These are phyloP conservation scores for Nansenia antarctica DNA, from an alignment of 2,113 vertebrate species.

Conservation along the genomic window DNA sequence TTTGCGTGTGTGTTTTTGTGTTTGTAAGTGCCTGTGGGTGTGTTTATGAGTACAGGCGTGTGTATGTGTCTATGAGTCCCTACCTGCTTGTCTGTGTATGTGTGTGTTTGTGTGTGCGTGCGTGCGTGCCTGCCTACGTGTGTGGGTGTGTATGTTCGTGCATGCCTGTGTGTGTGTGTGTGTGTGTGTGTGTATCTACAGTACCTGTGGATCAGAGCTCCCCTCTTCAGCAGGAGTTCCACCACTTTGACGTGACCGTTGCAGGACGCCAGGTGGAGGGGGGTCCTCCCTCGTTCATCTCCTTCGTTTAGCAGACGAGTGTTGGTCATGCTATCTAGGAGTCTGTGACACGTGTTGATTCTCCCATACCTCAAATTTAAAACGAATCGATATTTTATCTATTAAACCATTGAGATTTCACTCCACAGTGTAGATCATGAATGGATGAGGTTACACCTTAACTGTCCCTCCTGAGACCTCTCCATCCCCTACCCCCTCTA, in stretches of 20 bases:
- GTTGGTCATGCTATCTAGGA: constrained; percentile 79
- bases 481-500: no score
- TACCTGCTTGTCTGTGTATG: no score
- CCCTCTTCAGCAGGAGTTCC: constrained; percentile 83
- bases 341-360: constrained; percentile 83
- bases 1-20: no score
- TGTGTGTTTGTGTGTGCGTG: no score
- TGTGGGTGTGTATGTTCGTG: no score
- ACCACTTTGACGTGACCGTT: constrained; percentile 87
- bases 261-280: constrained; percentile 83
- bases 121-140: no score
- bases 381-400: neutral
- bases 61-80: no score
- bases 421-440: no score
- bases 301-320: constrained; percentile 85
- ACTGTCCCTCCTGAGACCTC: no score
- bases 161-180: neutral
- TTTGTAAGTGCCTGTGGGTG: no score
- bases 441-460: no score
- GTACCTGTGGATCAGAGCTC: constrained; percentile 84
- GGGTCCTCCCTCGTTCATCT: constrained; percentile 86
- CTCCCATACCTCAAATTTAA: constrained; percentile 77
- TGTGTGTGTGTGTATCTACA: constrained; percentile 17
- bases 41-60: no score
- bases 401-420: neutral